Conservation (phyloP, 2,113 vertebrate genomes). For the Cairina moschata region DNA sequence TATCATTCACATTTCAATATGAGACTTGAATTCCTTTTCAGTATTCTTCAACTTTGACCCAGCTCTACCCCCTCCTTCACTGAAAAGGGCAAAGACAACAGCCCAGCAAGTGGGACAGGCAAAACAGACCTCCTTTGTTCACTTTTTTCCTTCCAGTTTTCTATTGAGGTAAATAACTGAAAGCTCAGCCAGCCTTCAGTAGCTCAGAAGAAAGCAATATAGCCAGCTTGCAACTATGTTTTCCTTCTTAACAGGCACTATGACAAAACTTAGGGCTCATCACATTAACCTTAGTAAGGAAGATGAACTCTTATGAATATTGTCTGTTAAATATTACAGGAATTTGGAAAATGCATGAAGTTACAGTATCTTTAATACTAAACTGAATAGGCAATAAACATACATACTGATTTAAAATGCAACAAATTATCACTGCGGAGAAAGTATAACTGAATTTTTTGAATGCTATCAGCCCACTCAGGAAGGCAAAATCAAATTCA, state of each 20-base stretch:
- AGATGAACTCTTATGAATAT: neutral
- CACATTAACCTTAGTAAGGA: slow-evolving; percentile 56
- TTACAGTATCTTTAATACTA: neutral
- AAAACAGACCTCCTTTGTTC: slow-evolving; percentile 96
- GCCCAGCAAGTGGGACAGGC: slow-evolving; percentile 89
- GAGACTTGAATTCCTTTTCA: slow-evolving; percentile 86
- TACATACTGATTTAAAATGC: slow-evolving; percentile 56
- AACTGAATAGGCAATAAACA: slow-evolving; percentile 7
- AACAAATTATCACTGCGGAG: slow-evolving; percentile 51
- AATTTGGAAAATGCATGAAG: neutral
- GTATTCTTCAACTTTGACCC: slow-evolving; percentile 86
- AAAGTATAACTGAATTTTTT: slow-evolving; percentile 80
- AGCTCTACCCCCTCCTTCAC: slow-evolving; percentile 80
- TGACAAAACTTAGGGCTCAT: slow-evolving; percentile 46
- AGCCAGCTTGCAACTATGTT: slow-evolving; percentile 62
- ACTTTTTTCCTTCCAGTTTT: slow-evolving; percentile 82
- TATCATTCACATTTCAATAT: slow-evolving; percentile 83
- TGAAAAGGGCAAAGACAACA: slow-evolving; percentile 92
- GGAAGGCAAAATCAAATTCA: slow-evolving; percentile 85
- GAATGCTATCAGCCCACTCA: slow-evolving; percentile 87
- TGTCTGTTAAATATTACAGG: too few relatives aligned
- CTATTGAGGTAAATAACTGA: slow-evolving; percentile 88
- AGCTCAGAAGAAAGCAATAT: slow-evolving; percentile 65
- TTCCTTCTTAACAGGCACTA: slow-evolving; percentile 63
- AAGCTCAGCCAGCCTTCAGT: slow-evolving; percentile 77